Evolutionary conservation across 1,140 invertebrate genomes (phyloP).

Genomic region (Lysiphlebus fabarum): DNA sequence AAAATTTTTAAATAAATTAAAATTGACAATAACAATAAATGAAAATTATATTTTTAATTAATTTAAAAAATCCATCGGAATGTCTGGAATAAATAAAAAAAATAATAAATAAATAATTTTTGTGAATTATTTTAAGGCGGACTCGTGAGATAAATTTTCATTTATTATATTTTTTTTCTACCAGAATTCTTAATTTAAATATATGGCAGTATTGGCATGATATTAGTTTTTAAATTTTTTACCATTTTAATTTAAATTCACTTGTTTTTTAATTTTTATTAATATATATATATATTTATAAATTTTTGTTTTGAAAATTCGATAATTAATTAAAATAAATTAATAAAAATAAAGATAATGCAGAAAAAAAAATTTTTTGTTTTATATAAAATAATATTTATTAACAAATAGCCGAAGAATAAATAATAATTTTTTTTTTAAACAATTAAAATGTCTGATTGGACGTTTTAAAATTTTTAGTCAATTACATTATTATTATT

Average conservation of each 20-base stretch:
- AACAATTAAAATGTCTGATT: no score
- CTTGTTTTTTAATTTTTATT: not conserved
- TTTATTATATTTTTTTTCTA: no score
- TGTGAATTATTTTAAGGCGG: constrained; percentile 25
- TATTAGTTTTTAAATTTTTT: constrained; percentile 31
- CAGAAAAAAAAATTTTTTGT: not conserved
- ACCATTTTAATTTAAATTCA: not conserved
- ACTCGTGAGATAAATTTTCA: constrained; percentile 21
- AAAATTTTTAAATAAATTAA: no score
- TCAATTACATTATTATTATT: no score
- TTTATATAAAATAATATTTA: constrained; percentile 6
- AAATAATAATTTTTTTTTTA: no score
- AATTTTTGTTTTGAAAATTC: no score
- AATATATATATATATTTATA: constrained; percentile 3
- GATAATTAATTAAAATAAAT: no score
- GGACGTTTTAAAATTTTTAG: no score
- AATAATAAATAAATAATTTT: constrained; percentile 1
- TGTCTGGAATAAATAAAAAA: not conserved
- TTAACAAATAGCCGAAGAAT: no score
- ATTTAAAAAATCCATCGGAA: constrained; percentile 9
- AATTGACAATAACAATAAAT: no score
- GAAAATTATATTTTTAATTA: no score
- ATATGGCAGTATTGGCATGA: constrained; percentile 46
- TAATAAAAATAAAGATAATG: no score
- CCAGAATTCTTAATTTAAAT: constrained; percentile 24